phyloP scores from a whole-genome alignment of 2,888 invertebrate genomes.

The Pantelozetes paolii region DNA sequence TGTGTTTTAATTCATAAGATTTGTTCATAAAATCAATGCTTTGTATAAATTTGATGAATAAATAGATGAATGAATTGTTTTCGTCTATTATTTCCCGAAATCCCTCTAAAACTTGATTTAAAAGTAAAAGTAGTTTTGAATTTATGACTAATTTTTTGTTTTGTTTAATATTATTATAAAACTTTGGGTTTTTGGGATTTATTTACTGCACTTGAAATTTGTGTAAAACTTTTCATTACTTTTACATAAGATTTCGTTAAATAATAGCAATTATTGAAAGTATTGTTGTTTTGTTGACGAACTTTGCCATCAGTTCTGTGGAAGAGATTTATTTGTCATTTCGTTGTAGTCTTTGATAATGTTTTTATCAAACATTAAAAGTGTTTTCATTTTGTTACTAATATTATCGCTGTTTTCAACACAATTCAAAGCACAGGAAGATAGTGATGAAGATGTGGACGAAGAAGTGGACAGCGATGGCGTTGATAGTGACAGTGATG shows the following conservation, averaged over 20 bases:
- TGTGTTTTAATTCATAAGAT: too few relatives aligned
- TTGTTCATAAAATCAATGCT: too few relatives aligned
- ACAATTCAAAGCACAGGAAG: neutral
- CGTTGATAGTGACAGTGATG: neutral
- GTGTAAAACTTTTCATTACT: too few relatives aligned
- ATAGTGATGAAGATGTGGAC: neutral
- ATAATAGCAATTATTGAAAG: too few relatives aligned
- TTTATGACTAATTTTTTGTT: neutral
- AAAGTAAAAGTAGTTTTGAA: neutral
- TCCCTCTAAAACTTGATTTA: neutral
- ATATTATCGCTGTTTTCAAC: conserved; percentile 14
- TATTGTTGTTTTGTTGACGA: too few relatives aligned
- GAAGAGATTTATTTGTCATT: neutral
- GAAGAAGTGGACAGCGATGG: neutral
- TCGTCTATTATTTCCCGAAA: conserved; percentile 7
- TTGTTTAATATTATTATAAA: neutral
- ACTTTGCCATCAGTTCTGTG: too few relatives aligned
- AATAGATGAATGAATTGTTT: too few relatives aligned
- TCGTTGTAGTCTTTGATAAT: neutral
- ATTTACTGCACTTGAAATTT: too few relatives aligned
- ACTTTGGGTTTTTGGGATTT: too few relatives aligned
- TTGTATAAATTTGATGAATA: too few relatives aligned
- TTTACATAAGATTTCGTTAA: too few relatives aligned
- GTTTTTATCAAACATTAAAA: conserved; percentile 16
- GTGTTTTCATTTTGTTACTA: neutral